Base-by-base conservation (phyloP, 2,797 vertebrate genomes). In the Bryconaethiops microstoma region DNA sequence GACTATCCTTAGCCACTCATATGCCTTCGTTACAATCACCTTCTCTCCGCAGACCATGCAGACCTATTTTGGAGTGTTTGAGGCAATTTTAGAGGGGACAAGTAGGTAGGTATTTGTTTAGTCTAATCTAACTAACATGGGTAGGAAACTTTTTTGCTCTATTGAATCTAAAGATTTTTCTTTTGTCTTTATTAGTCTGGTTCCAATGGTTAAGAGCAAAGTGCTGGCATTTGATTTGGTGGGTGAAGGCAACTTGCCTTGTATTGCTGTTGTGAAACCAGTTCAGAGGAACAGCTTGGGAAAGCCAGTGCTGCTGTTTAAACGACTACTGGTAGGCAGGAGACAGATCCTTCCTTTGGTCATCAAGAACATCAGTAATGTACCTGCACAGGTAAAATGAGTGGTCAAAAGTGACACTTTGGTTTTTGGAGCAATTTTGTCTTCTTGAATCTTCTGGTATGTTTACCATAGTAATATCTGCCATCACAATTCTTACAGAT, bases 191-290 rank as follows among this genome's bases (percentile, higher is more conserved):
- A 55, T 65, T 82, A 93, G 89, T 88, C 78, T 80, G 85, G 92
- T 94, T 68, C 74, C 83, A 19, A 82, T 89, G 8, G 74, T 59
- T 5, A 93, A 84, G 80, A 84, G 5, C 60, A 95, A 90, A 74
- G 85, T 77, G 39, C 88, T 99, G 76, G 85, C 87, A 59, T 97
- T 99, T 59, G 89, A 94, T 13, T 83, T 98, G 39, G 29, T 84
- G 0, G 98, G 97, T 14, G 95, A 96, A 55, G 97, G 96, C 12
- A 93, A 88, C 74, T 90, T 97, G n/a, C 96, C 96, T 0, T 92
- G 78, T 17, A 90, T 98, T 83, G 92, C 86, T 0, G 84, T 98
- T 13, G n/a, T 95, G 79, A 91, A 82, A 76, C 97, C 97, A 0
- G 52, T 89, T 13, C 89, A 93, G 70, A 90, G 57, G 83, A 93